phyloP scores from a whole-genome alignment of 2,797 vertebrate genomes.

The Gadopsis marmoratus region DNA sequence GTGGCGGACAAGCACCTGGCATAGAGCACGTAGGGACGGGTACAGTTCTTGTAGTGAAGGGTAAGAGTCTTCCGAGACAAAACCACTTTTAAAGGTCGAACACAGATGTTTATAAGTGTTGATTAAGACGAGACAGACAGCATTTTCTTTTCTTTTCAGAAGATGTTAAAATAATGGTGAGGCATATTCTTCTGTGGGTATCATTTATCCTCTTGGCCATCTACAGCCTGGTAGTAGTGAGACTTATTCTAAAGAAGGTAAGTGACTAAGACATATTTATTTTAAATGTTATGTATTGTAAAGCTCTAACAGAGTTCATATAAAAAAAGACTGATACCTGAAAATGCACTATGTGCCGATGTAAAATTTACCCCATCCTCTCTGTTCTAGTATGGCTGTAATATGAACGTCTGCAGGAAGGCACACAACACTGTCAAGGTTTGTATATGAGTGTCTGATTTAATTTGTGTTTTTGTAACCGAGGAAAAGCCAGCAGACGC shows the following conservation, averaged over 20 bases:
- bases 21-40: conserved; percentile 68
- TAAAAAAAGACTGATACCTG: not conserved
- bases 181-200: conserved; percentile 52
- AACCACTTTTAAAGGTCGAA: not conserved
- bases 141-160: conserved; percentile 63
- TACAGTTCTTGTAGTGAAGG: conserved; percentile 73
- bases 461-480: not conserved
- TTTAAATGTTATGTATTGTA: not conserved
- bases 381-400: conserved; percentile 65
- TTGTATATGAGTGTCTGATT: conserved; percentile 11
- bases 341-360: not conserved
- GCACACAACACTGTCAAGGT: conserved; percentile 54
- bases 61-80: conserved; percentile 60
- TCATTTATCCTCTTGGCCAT: conserved; percentile 69
- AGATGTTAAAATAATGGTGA: not conserved
- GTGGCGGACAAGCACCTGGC: fast-evolving
- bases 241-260: conserved; percentile 81
- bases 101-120: not conserved
- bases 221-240: conserved; percentile 71
- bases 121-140: conserved; percentile 6
- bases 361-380: conserved; percentile 1
- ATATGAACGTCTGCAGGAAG: conserved; percentile 21
- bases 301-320: not conserved
- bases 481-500: conserved; percentile 13
- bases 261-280: not conserved